These are phyloP conservation scores for Panopea generosa DNA, from an alignment of 2,888 invertebrate species.

Conservation along the genomic window DNA sequence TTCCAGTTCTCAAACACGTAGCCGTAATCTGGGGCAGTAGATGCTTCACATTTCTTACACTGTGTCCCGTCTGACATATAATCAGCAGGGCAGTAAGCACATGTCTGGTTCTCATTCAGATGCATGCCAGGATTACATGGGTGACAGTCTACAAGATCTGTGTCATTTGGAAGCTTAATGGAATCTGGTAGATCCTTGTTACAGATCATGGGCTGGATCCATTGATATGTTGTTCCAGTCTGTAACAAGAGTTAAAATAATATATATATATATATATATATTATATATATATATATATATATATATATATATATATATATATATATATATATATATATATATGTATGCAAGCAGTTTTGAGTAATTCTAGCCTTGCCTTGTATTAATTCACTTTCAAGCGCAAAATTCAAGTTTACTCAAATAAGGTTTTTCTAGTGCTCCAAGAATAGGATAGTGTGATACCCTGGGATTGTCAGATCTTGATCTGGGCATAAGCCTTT, in stretches of 20 bases:
- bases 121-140: constrained; percentile 87
- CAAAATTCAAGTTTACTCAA: too few relatives aligned
- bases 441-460: too few relatives aligned
- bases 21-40: constrained; percentile 87
- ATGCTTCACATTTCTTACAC: constrained; percentile 76
- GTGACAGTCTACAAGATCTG: constrained; percentile 84
- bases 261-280: too few relatives aligned
- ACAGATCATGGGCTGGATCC: constrained; percentile 87
- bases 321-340: too few relatives aligned
- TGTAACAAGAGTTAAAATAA: constrained; percentile 68
- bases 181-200: constrained; percentile 84
- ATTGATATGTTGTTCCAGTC: constrained; percentile 86
- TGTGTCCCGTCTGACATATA: constrained; percentile 73
- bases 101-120: constrained; percentile 84
- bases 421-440: too few relatives aligned
- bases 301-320: too few relatives aligned
- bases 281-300: too few relatives aligned
- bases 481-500: too few relatives aligned
- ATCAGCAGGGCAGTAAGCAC: constrained; percentile 86
- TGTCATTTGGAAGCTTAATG: constrained; percentile 84
- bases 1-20: constrained; percentile 86
- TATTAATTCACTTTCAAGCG: too few relatives aligned
- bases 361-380: too few relatives aligned
- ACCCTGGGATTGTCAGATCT: too few relatives aligned
- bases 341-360: too few relatives aligned